Conservation (phyloP, 1,140 invertebrate species). For the Drosophila pruinosa region DNA sequence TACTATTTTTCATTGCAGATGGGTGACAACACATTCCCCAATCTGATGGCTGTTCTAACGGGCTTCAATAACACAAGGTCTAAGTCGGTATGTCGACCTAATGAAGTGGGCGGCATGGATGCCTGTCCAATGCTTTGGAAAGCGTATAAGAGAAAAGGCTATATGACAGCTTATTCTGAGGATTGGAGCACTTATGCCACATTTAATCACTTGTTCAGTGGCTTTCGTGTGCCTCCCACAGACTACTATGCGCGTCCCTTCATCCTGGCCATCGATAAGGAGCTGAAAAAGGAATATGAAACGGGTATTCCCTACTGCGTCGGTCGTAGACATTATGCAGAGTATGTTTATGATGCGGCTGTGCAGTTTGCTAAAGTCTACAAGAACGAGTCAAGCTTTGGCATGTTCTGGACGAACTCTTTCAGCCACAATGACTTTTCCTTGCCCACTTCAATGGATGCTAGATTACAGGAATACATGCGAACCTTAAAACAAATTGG, state of each 20-base stretch:
- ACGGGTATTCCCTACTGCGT: constrained; percentile 83
- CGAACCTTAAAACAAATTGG: constrained; percentile 84
- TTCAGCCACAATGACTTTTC: constrained; percentile 91
- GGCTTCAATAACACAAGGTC: constrained; percentile 85
- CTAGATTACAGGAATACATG: constrained; percentile 85
- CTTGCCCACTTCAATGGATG: constrained; percentile 87
- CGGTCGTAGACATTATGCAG: constrained; percentile 85
- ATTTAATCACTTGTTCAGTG: constrained; percentile 91
- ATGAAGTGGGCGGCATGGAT: constrained; percentile 83
- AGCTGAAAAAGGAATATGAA: constrained; percentile 71
- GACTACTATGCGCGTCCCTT: constrained; percentile 92
- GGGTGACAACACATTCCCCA: constrained; percentile 92
- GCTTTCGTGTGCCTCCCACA: constrained; percentile 90
- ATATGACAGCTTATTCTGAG: constrained; percentile 90
- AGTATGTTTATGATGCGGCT: constrained; percentile 85
- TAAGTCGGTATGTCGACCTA: constrained; percentile 83
- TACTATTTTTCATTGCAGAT: constrained; percentile 71
- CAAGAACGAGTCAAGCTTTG: constrained; percentile 85
- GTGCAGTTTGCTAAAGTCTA: constrained; percentile 84
- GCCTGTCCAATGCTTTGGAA: constrained; percentile 92
- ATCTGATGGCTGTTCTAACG: constrained; percentile 90
- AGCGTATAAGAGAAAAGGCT: constrained; percentile 87
- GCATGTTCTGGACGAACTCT: constrained; percentile 90
- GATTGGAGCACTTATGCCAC: constrained; percentile 88
- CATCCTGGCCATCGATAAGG: constrained; percentile 86